Evolutionary conservation across 2,888 invertebrate genomes (phyloP).

Genomic region (Ramazzottius varieornatus): DNA sequence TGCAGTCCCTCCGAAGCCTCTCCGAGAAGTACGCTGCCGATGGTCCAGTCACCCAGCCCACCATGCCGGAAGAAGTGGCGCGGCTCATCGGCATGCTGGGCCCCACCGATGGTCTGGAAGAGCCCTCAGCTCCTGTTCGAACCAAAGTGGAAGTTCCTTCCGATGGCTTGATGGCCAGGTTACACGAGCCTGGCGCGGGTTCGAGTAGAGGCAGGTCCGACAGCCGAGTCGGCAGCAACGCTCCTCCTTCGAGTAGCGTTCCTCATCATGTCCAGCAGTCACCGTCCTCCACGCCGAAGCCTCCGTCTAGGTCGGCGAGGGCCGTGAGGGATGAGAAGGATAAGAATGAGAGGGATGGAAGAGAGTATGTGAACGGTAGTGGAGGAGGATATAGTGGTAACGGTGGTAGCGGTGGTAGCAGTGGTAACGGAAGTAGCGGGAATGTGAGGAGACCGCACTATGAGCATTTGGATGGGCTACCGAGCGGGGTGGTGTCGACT

Average conservation of each 20-base stretch:
- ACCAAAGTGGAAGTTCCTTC: neutral
- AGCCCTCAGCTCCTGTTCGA: neutral
- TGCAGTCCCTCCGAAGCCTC: neutral
- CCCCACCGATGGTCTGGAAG: neutral
- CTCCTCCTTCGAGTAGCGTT: neutral
- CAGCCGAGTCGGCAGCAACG: neutral
- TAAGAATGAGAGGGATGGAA: neutral
- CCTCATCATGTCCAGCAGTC: neutral
- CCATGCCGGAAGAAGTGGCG: slow-evolving; percentile 4
- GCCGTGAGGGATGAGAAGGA: neutral
- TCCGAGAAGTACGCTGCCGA: neutral
- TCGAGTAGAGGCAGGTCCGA: too few species aligned
- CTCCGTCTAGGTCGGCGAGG: neutral
- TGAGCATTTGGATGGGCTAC: neutral
- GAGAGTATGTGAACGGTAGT: neutral
- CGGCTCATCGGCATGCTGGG: neutral
- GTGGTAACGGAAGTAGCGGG: neutral
- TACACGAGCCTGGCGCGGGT: neutral
- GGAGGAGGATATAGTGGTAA: neutral
- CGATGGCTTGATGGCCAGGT: neutral
- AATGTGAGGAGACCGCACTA: neutral
- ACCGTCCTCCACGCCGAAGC: neutral
- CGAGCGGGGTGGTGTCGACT: neutral
- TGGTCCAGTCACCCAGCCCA: neutral
- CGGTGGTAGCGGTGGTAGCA: neutral